Base-by-base conservation (phyloP, 2,888 invertebrate species). In the Folsomia candida region DNA sequence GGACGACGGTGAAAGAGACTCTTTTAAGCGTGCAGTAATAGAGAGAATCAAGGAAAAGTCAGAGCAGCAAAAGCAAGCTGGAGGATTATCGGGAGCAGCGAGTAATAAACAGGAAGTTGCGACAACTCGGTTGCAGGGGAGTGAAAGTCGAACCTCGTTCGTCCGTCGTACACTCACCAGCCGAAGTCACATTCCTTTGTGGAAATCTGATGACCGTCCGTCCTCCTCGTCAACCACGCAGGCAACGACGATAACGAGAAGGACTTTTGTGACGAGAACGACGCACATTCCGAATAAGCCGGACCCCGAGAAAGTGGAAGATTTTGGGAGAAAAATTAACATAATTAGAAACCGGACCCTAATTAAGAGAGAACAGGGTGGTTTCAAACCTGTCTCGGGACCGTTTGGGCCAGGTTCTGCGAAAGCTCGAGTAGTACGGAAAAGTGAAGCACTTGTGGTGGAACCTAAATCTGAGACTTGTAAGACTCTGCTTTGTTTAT, bases 91-190 rank as follows among this genome's bases (percentile, higher is more conserved):
- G 47, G n/a, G n/a, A n/a, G n/a, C n/a, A n/a, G n/a, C n/a, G n/a
- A 9, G 18, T 47, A 9, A 47, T 9, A 9, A 47, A 18, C 47
- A 47, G 18, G 47, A 47, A 47, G 18, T 11, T 47, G 47, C 18
- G 47, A 9, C 9, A 9, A 47, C 9, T 47, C 9, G 18, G 18
- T 9, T 4, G 26, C 57, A 3, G 51, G 26, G 14, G 73, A 73
- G 25, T 70, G 70, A 51, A 67, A 70, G 24, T 73, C 69, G 9
- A 70, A 73, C 9, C 18, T 9, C 18, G 47, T 11, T 9, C 47
- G 18, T 47, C 47, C 47, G 47, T 11, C 9, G 18, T 11, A 11
- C 47, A 11, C 47, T 47, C 47, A 47, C 47, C 18, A n/a, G n/a
- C n/a, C 47, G 47, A 47, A 47, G 47, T 47, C 47, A 47, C 47